phyloP scores from a whole-genome alignment of 2,888 invertebrate species.

The Sarcophaga subvicina region DNA sequence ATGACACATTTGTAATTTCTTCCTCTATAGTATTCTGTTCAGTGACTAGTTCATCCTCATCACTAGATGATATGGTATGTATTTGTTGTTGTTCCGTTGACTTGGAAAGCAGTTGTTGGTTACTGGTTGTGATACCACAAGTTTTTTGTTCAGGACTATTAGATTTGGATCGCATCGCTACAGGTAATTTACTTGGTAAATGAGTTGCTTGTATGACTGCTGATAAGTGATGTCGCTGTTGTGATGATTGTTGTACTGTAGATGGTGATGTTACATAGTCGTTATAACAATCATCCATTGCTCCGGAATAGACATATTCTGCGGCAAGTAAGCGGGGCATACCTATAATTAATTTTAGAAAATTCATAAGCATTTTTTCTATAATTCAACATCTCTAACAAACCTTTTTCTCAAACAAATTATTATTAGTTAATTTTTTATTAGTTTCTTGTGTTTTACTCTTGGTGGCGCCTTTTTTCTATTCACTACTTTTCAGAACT shows the following conservation, averaged over 20 bases:
- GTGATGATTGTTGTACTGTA: neutral
- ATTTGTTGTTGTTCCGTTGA: slow-evolving; percentile 50
- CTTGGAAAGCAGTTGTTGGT: neutral
- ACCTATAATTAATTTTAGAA: slow-evolving; percentile 13
- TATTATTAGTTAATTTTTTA: slow-evolving; percentile 17
- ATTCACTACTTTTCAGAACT: slow-evolving; percentile 19
- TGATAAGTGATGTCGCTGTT: neutral
- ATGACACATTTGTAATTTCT: slow-evolving; percentile 31
- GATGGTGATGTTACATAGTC: slow-evolving; percentile 29
- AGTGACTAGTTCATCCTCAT: slow-evolving; percentile 36
- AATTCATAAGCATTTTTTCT: neutral
- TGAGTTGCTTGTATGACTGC: neutral
- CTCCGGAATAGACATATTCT: slow-evolving; percentile 32
- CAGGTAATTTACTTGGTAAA: neutral
- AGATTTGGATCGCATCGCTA: neutral
- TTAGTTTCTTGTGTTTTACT: slow-evolving; percentile 19
- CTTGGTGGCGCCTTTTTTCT: slow-evolving; percentile 65
- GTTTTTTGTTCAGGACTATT: no score
- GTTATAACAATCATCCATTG: slow-evolving; percentile 41
- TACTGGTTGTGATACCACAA: neutral
- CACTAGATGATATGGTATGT: slow-evolving; percentile 66
- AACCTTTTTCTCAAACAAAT: slow-evolving; percentile 17
- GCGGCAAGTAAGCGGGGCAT: slow-evolving; percentile 56
- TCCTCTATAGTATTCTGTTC: slow-evolving; percentile 22
- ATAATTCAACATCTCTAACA: neutral